These are phyloP conservation scores for Acanthochromis polyacanthus DNA, from an alignment of 2,113 vertebrate genomes.

Conservation along the genomic window DNA sequence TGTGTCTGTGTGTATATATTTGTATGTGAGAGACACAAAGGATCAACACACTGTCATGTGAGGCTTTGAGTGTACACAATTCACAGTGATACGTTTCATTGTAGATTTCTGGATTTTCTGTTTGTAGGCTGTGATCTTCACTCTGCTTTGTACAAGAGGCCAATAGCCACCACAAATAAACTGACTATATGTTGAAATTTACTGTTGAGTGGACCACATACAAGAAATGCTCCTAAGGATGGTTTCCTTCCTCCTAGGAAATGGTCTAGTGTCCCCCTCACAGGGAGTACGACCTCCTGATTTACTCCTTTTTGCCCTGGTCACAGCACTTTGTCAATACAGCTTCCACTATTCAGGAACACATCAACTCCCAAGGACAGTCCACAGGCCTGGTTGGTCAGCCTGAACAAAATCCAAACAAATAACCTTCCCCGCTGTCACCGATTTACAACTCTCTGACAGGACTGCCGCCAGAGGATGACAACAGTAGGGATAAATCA, in stretches of 20 bases:
- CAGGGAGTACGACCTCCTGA: constrained; percentile 71
- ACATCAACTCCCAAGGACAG: constrained; percentile 71
- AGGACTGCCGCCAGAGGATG: constrained; percentile 55
- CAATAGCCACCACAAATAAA: constrained; percentile 53
- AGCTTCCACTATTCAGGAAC: constrained; percentile 60
- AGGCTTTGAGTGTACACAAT: constrained; percentile 1
- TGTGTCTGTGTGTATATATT: constrained; percentile 18
- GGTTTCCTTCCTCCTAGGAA: neutral
- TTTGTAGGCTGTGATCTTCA: constrained; percentile 26
- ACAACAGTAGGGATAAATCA: constrained; percentile 54
- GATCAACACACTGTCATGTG: constrained; percentile 19
- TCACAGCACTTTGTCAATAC: constrained; percentile 73
- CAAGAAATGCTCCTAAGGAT: constrained; percentile 4
- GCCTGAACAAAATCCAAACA: constrained; percentile 74
- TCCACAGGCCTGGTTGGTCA: constrained; percentile 59
- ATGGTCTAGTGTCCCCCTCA: constrained; percentile 11
- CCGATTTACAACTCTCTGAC: constrained; percentile 73
- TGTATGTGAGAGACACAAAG: constrained; percentile 15
- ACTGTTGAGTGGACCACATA: constrained; percentile 50
- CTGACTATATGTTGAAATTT: constrained; percentile 36
- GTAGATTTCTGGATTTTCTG: constrained; percentile 26
- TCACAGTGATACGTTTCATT: constrained; percentile 24
- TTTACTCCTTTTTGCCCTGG: constrained; percentile 72
- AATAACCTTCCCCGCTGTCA: constrained; percentile 71
- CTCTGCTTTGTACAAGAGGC: constrained; percentile 30